Evolutionary conservation across 2,797 vertebrate species (phyloP), one percentile per base, ranked within the genome.

Genomic region (Pantherophis alleghaniensis): DNA sequence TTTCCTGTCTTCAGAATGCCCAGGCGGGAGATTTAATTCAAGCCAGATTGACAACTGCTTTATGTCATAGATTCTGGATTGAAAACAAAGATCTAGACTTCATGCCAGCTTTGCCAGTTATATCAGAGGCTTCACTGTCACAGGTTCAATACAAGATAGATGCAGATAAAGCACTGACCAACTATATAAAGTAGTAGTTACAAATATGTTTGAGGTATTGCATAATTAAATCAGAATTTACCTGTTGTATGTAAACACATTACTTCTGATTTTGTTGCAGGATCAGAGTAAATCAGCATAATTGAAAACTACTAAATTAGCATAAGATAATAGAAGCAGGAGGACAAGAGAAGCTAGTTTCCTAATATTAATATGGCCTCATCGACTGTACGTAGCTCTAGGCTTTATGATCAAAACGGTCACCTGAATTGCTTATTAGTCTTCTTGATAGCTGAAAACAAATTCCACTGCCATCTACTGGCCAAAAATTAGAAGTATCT

Each of bases 381-480:
- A 79, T 47, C 13, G 5, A 59, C 37, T 88, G 28, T 32, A 32
- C 0, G 3, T 20, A 24, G 53, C 32, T 59, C 13, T 61, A 10
- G 12, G 53, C 53, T 5, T 51, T 93, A 7, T 32, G n/a, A 86
- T 86, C 63, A 87, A n/a, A 61, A 86, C 16, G 1, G n/a, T 13
- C 83, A 37, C n/a, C n/a, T 88, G 16, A 61, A 86, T 83, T 69
- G 57, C 26, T 18, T 74, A 32, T n/a, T 26, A 47, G 69, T 11
- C 83, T 89, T 86, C 90, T 66, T 91, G 57, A 87, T 59, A 79
- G 28, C 86, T 24, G 57, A 91, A 32, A 89, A 42, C 26, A 91
- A 83, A 59, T 91, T 93, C 90, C 57, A 93, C 90, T 93, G 92
- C 92, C 92, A 91, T 91, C 92, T 93, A 89, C 66, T 93, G 92